Base-by-base conservation (phyloP, 1,140 invertebrate species). In the Drosophila truncata region DNA sequence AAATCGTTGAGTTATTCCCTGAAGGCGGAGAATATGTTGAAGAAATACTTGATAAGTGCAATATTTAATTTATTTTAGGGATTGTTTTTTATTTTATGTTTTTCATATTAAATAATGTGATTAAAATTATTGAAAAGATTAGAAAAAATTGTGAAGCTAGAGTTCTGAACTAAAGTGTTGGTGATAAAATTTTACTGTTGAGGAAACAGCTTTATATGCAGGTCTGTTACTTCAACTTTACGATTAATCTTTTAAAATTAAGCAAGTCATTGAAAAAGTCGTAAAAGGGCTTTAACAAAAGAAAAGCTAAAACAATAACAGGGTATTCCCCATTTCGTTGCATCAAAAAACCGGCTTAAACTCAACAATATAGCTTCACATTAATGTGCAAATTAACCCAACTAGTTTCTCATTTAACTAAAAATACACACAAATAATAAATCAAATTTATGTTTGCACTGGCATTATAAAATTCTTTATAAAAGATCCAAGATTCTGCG, bases 341-440 rank as follows among this genome's bases (percentile, higher is more conserved):
- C 14, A 18, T n/a, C 0, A 10, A 16, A 59, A 59, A 44, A 29
- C 54, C 7, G 3, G 23, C 58, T 37, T 46, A 33, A 33, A 25
- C 16, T 33, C 3, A 47, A 16, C 33, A 39, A 65, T 2, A 27
- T 39, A 46, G 23, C 44, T 35, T 11, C 39, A 20, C 39, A 50
- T 33, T 35, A 55, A 71, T 20, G 59, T 64, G 73, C 52, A 70
- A 57, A 77, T 78, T 29, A 71, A 58, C 13, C 35, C 25, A 18
- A 57, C 35, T 71, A 14, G 59, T 58, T 76, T 62, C 14, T 59
- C 31, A 25, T 62, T 77, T 77, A 41, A 39, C 54, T 50, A 20
- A 63, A 46, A 72, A 42, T 71, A 65, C 11, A 31, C 18, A 11
- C 4, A 27, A 27, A 67, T 23, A 52, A 65, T 69, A 65, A 69